Evolutionary conservation across 2,797 vertebrate genomes (phyloP).

Genomic region (Hipposideros larvatus): DNA sequence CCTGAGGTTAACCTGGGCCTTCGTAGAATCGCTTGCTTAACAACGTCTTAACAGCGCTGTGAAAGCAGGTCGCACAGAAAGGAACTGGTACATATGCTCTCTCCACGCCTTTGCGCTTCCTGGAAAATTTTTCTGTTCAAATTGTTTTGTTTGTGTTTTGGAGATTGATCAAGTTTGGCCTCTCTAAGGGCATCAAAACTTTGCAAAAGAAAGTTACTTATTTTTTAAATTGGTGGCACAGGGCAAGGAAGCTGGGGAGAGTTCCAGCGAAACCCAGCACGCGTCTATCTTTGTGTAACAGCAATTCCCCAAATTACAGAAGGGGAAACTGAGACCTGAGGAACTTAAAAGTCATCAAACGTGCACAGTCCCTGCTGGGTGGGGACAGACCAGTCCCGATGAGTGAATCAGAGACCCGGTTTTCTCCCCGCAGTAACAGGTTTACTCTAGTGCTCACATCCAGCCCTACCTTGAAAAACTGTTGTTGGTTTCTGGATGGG

Average conservation of each 20-base stretch:
- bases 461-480: not conserved
- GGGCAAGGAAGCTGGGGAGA: not conserved
- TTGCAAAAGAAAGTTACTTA: not conserved
- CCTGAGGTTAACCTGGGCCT: not conserved
- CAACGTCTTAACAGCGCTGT: not conserved
- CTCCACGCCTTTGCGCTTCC: too few species aligned
- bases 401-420: too few species aligned
- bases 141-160: too few species aligned
- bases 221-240: not conserved
- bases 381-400: not conserved
- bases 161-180: too few species aligned
- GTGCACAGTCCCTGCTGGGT: too few species aligned
- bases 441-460: not conserved
- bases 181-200: not conserved
- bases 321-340: not conserved
- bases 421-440: not conserved
- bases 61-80: not conserved
- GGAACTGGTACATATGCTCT: too few species aligned
- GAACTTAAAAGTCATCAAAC: not conserved
- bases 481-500: not conserved
- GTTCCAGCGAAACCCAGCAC: rapidly evolving
- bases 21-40: not conserved
- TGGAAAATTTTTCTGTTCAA: not conserved
- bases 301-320: not conserved
- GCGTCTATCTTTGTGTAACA: not conserved